Evolutionary conservation across 2,797 vertebrate genomes (phyloP), one percentile per base, ranked within the genome.

Genomic region (Nannoperca australis): DNA sequence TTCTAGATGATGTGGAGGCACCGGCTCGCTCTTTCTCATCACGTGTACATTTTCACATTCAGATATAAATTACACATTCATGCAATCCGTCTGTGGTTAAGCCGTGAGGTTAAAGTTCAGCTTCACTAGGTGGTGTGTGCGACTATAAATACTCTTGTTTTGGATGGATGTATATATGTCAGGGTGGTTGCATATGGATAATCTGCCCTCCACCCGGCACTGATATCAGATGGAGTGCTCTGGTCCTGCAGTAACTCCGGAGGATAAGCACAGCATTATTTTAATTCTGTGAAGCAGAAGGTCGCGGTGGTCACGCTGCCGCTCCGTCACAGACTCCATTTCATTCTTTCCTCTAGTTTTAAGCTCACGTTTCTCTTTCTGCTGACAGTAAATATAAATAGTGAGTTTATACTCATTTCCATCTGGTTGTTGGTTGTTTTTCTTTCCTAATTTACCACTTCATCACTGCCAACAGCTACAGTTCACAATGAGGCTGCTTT

Each of bases 241-340:
- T 88, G 84, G 86, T 87, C 88, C 86, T 47, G 69, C 82, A 70
- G 70, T 84, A 76, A 86, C 82, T 85, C 84, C 84, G 60, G 69
- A 86, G 73, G 83, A 91, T 89, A 72, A 87, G 76, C 83, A 27
- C 62, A 66, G 84, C 85, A 78, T 88, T 87, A 90, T 86, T 86
- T 67, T 86, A 88, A 92, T 82, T 82, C 88, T 78, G 63, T 40
- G 62, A 73, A 80, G 15, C 51, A 83, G 88, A 91, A 91, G 83
- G 89, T 89, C 86, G 78, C 58, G 2, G 7, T 50, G 47, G 20
- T 65, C 13, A 44, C 22, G 5, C 68, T 47, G 24, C 24, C 24
- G 24, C 24, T 27, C 24, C 24, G 24, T 27, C 24, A 27, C 24
- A 27, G 24, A 27, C 24, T 27, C 24, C 24, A 27, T 27, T 27